These are phyloP conservation scores for Poecilia velifera DNA, from an alignment of 2,797 vertebrate species.

Conservation along the genomic window DNA sequence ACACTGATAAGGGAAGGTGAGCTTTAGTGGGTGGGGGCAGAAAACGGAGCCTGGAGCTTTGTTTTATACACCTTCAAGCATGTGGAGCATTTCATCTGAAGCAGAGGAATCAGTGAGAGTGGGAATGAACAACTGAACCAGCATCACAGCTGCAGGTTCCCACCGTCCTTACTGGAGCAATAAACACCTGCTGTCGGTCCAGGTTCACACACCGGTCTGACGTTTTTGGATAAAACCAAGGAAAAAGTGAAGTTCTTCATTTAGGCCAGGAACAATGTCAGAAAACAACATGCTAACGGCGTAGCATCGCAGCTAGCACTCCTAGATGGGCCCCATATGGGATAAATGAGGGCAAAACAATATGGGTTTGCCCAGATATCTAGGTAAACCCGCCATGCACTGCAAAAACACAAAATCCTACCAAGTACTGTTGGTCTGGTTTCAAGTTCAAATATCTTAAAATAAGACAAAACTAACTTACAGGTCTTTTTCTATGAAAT, in stretches of 20 bases:
- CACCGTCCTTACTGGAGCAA: background rate
- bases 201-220: background rate
- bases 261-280: background rate
- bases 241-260: background rate
- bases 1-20: constrained; percentile 68
- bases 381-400: no score
- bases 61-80: constrained; percentile 6
- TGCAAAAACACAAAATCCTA: no score
- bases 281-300: background rate
- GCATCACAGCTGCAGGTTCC: background rate
- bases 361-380: no score
- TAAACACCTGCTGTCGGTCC: background rate
- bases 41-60: constrained; percentile 27
- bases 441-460: no score
- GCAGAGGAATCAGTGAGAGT: background rate
- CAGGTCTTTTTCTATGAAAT: no score
- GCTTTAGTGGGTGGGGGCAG: constrained; percentile 37
- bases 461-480: no score
- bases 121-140: background rate
- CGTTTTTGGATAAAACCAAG: background rate
- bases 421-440: no score
- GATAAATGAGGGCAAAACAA: no score
- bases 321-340: no score
- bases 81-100: background rate
- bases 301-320: no score